Conservation (phyloP, 2,113 vertebrate genomes). For the Polyodon spathula region DNA sequence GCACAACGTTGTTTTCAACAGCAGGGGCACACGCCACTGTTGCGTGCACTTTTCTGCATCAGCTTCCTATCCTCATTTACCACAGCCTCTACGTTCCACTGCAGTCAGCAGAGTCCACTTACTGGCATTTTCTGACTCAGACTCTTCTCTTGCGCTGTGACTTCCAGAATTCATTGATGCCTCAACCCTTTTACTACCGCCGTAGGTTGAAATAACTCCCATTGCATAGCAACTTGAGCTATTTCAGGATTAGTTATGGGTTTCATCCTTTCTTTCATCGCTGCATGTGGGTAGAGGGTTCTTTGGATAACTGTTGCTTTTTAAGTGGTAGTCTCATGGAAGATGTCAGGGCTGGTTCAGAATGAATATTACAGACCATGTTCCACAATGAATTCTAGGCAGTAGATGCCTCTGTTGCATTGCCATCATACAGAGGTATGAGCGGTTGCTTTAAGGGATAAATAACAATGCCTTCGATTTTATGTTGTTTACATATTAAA, state of each 20-base stretch:
- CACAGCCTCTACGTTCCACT: slow-evolving; percentile 23
- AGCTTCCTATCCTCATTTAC: slow-evolving; percentile 32
- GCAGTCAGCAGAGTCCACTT: slow-evolving; percentile 32
- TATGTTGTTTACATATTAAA: too few species aligned
- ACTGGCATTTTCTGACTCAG: slow-evolving; percentile 20
- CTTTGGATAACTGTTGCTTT: too few species aligned
- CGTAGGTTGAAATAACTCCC: neutral
- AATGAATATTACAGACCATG: too few species aligned
- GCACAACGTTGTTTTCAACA: neutral
- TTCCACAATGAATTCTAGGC: too few species aligned
- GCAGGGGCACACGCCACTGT: neutral
- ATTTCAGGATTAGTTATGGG: neutral
- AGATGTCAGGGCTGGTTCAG: too few species aligned
- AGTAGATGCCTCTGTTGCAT: too few species aligned
- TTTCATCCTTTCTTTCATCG: too few species aligned
- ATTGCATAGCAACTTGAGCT: neutral
- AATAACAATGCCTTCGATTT: too few species aligned
- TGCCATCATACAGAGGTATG: too few species aligned
- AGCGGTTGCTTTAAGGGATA: too few species aligned
- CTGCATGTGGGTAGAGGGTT: too few species aligned
- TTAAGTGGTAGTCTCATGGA: too few species aligned
- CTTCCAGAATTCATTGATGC: slow-evolving; percentile 13
- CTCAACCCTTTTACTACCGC: slow-evolving; percentile 3
- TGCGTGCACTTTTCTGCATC: slow-evolving; percentile 27
- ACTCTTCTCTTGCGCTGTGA: slow-evolving; percentile 27